Evolutionary conservation across 2,888 invertebrate genomes (phyloP).

Genomic region (Nomada fucata): DNA sequence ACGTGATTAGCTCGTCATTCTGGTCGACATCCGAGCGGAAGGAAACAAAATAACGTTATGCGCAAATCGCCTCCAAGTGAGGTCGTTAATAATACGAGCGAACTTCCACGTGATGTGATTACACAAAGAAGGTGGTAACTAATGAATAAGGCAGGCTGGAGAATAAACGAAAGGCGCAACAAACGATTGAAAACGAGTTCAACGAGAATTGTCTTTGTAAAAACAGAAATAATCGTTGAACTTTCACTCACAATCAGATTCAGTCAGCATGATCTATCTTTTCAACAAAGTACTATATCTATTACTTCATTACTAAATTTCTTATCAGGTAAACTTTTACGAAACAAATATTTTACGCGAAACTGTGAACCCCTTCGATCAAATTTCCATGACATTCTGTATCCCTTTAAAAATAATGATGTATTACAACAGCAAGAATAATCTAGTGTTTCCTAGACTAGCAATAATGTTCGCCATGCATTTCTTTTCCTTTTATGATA

Average conservation of each 20-base stretch:
- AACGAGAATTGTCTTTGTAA: not conserved
- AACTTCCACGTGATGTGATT: slow-evolving; percentile 57
- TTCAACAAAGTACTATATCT: no score
- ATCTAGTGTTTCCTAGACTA: no score
- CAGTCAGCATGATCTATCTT: no score
- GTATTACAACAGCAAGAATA: no score
- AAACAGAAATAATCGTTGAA: not conserved
- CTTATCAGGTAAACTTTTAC: no score
- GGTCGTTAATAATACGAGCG: slow-evolving; percentile 48
- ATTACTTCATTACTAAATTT: no score
- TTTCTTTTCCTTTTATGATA: no score
- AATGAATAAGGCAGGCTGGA: slow-evolving; percentile 34
- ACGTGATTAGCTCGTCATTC: slow-evolving; percentile 2
- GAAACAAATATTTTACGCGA: no score
- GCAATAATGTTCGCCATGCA: no score
- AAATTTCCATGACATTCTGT: no score
- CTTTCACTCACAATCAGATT: not conserved
- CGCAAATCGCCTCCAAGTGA: not conserved
- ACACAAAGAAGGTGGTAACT: slow-evolving; percentile 42
- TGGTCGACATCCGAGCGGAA: not conserved
- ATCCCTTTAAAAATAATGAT: no score
- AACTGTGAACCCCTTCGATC: no score
- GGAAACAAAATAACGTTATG: not conserved
- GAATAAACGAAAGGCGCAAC: slow-evolving; percentile 13
- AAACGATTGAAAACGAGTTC: not conserved